Evolutionary conservation across 2,113 vertebrate genomes (phyloP).

Genomic region (Trinectes maculatus): DNA sequence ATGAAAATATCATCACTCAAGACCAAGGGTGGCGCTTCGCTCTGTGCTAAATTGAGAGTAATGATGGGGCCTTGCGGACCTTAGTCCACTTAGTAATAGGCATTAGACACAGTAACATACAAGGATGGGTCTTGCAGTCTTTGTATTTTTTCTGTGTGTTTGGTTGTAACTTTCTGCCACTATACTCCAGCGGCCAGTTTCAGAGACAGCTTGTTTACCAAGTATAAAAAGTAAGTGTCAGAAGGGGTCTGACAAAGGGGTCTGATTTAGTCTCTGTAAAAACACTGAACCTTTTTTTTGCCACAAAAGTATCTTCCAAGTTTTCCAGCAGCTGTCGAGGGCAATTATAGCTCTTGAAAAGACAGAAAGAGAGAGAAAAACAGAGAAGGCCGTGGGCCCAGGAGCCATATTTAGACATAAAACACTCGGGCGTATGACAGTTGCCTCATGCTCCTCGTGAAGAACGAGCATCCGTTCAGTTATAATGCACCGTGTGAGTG

Average conservation of each 20-base stretch:
- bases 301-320: constrained; percentile 29
- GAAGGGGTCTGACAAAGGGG: constrained; percentile 29
- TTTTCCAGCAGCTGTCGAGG: constrained; percentile 39
- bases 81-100: neutral
- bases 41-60: constrained; percentile 54
- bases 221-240: constrained; percentile 11
- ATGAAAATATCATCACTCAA: constrained; percentile 82
- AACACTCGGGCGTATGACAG: constrained; percentile 16
- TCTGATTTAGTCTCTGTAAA: constrained; percentile 29
- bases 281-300: constrained; percentile 4
- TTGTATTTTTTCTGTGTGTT: neutral
- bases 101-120: neutral
- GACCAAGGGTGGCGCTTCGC: constrained; percentile 49
- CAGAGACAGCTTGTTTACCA: constrained; percentile 30
- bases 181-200: constrained; percentile 11
- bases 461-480: constrained; percentile 19
- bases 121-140: neutral
- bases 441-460: constrained; percentile 4
- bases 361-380: constrained; percentile 13
- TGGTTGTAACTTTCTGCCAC: constrained; percentile 15
- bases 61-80: constrained; percentile 31
- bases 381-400: constrained; percentile 22
- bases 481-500: neutral
- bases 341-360: constrained; percentile 42
- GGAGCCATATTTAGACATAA: constrained; percentile 48